Conservation (phyloP, 2,797 vertebrate genomes). For the Gephyroberyx darwinii region DNA sequence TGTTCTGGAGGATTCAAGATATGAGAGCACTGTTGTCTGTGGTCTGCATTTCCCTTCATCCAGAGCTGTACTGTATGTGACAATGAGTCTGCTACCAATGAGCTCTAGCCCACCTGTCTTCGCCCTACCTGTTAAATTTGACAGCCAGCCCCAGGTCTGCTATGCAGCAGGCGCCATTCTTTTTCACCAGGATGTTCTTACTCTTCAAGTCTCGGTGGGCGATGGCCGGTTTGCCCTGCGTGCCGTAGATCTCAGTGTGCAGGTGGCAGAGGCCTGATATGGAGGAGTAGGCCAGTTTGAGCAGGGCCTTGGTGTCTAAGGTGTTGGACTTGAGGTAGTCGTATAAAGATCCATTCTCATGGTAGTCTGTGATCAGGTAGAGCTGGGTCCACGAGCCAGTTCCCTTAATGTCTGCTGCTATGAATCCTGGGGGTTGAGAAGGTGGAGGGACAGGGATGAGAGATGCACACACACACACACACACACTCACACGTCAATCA, state of each 20-base stretch:
- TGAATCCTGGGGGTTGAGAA: slow-evolving; percentile 85
- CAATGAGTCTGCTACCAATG: too few species aligned
- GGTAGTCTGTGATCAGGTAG: slow-evolving; percentile 97
- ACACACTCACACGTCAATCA: neutral
- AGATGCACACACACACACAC: neutral
- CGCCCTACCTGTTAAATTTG: slow-evolving; percentile 91
- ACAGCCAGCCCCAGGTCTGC: slow-evolving; percentile 96
- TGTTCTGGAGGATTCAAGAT: neutral
- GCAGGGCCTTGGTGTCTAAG: slow-evolving; percentile 88
- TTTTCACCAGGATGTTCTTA: slow-evolving; percentile 97
- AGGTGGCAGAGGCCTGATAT: slow-evolving; percentile 95
- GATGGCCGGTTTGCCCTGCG: slow-evolving; percentile 96
- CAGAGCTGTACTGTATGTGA: too few species aligned
- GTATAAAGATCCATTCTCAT: slow-evolving; percentile 95
- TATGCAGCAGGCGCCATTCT: slow-evolving; percentile 94
- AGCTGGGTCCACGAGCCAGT: slow-evolving; percentile 98
- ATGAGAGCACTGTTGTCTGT: neutral
- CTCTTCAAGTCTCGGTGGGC: slow-evolving; percentile 97
- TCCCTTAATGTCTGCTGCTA: slow-evolving; percentile 97
- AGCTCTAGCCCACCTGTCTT: too few species aligned
- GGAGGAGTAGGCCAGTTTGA: slow-evolving; percentile 91
- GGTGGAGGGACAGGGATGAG: neutral
- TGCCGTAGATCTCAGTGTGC: slow-evolving; percentile 98
- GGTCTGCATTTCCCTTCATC: too few species aligned
- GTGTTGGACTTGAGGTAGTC: slow-evolving; percentile 96